phyloP scores from a whole-genome alignment of 1,140 invertebrate genomes.

The Drosophila triauraria region DNA sequence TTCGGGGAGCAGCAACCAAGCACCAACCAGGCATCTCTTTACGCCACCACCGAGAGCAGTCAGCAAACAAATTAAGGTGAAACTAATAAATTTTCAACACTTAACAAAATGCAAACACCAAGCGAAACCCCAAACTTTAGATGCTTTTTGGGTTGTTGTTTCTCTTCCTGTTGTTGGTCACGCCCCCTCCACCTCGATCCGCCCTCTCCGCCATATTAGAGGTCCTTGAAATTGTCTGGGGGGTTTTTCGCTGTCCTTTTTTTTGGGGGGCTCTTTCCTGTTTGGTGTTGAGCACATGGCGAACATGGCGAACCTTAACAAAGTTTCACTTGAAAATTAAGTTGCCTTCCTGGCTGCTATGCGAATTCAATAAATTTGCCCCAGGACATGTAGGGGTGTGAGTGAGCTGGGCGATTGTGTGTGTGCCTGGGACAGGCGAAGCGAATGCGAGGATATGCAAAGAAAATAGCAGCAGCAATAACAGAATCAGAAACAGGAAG shows the following conservation, averaged over 20 bases:
- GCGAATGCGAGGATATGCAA: constrained; percentile 12
- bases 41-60: constrained; percentile 18
- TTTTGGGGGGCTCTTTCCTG: constrained; percentile 21
- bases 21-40: background rate
- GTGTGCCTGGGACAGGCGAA: constrained; percentile 26
- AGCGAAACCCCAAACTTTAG: constrained; percentile 34
- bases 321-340: constrained; percentile 77
- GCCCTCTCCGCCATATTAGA: constrained; percentile 4
- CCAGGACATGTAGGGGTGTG: constrained; percentile 43
- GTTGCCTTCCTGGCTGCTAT: constrained; percentile 69
- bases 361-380: constrained; percentile 77
- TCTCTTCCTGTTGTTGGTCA: constrained; percentile 27
- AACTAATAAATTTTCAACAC: constrained; percentile 59
- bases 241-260: constrained; percentile 37
- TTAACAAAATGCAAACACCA: constrained; percentile 57
- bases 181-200: background rate
- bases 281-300: constrained; percentile 58
- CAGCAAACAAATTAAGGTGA: constrained; percentile 42
- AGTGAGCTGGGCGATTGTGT: background rate
- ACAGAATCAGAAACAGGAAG: constrained; percentile 57
- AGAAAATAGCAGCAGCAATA: constrained; percentile 41
- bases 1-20: background rate
- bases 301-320: constrained; percentile 73
- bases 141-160: constrained; percentile 19
- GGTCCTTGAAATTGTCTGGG: constrained; percentile 70